Percentiles rank a stretch among this genome's conserved stretches.
Conservation (phyloP, 2,888 invertebrate genomes). For the Eristalis arbustorum region DNA sequence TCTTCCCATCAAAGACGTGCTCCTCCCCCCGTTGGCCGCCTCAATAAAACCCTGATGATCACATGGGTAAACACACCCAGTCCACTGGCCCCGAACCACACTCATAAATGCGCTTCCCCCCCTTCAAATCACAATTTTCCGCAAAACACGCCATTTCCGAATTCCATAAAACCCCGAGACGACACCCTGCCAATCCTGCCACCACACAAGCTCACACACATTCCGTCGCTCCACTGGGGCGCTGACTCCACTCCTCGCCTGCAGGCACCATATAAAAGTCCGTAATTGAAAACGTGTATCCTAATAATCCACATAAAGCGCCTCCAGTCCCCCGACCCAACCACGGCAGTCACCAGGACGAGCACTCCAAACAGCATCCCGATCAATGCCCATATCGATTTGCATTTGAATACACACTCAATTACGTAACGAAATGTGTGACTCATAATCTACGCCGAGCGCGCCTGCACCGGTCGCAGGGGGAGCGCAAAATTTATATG, state of each 20-base stretch:
- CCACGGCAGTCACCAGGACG: too few species aligned
- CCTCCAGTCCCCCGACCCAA: neutral
- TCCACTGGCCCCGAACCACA: too few species aligned
- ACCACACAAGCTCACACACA: too few species aligned
- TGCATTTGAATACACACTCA: slow-evolving; percentile 23
- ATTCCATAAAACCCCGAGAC: too few species aligned
- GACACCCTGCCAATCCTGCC: too few species aligned
- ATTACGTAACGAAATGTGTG: slow-evolving; percentile 12
- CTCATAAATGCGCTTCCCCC: too few species aligned
- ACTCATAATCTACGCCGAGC: neutral
- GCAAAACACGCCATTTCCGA: too few species aligned
- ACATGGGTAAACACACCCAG: too few species aligned
- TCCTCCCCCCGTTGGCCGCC: too few species aligned
- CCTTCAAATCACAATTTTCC: too few species aligned
- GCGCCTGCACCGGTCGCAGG: neutral
- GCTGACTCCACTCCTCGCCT: neutral
- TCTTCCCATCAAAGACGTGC: too few species aligned
- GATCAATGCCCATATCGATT: slow-evolving; percentile 17
- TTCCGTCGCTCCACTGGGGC: neutral
- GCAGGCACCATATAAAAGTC: neutral
- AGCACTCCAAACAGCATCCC: neutral
- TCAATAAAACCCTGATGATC: too few species aligned
- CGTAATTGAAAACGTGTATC: slow-evolving; percentile 11
- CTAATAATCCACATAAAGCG: neutral
- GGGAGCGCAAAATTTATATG: neutral